Conservation (phyloP, 2,888 invertebrate species). For the Dioctria linearis region DNA sequence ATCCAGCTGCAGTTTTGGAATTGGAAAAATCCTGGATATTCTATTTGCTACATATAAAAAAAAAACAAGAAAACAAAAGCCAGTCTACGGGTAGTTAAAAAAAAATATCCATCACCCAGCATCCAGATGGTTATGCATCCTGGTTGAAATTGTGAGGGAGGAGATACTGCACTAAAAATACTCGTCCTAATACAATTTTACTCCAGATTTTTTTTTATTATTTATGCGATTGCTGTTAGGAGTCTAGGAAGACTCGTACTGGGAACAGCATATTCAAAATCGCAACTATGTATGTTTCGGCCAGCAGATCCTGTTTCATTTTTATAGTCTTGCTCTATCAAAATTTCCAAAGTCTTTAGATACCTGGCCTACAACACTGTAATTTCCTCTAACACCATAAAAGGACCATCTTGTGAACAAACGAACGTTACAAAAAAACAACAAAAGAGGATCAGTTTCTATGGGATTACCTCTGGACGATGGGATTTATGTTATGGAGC, state of each 20-base stretch:
- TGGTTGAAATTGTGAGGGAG: not conserved
- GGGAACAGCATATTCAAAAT: too few species aligned
- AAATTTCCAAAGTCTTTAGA: conserved; percentile 2
- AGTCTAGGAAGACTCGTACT: too few species aligned
- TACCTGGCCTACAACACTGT: conserved; percentile 14
- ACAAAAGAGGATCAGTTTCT: conserved; percentile 52
- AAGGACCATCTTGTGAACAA: conserved; percentile 50
- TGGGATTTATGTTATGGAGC: conserved; percentile 45
- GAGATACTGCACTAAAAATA: conserved; percentile 4
- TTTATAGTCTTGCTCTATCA: conserved; percentile 1
- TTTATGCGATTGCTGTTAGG: conserved; percentile 19
- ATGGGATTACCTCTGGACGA: conserved; percentile 21
- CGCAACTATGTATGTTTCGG: too few species aligned
- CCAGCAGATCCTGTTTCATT: conserved; percentile 1
- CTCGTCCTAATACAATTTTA: conserved; percentile 11
- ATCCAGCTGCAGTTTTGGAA: too few species aligned
- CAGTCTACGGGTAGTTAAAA: not conserved
- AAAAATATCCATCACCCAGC: not conserved
- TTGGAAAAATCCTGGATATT: not conserved
- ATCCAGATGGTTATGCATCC: not conserved
- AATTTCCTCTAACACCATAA: not conserved
- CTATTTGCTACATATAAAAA: not conserved
- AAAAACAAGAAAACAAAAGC: not conserved
- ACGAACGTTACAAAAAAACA: conserved; percentile 48
- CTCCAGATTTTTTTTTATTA: conserved; percentile 6